Base-by-base conservation (phyloP, 2,888 invertebrate species). In the Mechanitis mazaeus region DNA sequence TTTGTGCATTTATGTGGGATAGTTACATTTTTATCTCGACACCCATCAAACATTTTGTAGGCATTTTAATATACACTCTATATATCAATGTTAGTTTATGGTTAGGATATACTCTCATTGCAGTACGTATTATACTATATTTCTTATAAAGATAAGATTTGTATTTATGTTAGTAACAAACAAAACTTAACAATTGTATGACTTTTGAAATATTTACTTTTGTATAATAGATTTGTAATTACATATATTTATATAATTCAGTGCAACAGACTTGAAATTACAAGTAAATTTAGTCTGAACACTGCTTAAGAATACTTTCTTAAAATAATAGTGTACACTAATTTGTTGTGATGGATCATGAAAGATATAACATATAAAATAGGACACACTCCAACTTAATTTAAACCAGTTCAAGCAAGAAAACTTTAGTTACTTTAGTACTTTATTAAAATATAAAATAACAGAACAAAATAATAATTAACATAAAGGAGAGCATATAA, bases 1-100 rank as follows among this genome's bases (percentile, higher is more conserved):
- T 77, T 80, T 79, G 78, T 81, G 79, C 79, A 76, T 50, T 50
- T 50, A 45, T 59, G 45, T 56, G 58, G 31, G 55, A 47, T 42
- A 61, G 33, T 42, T 42, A 42, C 9, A 3, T 58, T 45, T 53
- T 11, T 58, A 58, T 55, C 42, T 56, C 50, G 47, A 57, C 38
- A 55, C 42, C n/a, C 45, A 55, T 57, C n/a, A 61, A 61, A 31
- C 46, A 55, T 38, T n/a, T 60, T 50, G 33, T 61, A 7, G 56
- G 11, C 47, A 55, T 54, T 54, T 56, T 33, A 46, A 55, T 55
- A 61, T 45, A 56, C 57, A 63, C 45, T 63, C 54, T 56, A 62
- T 50, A 60, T 45, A 65, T 68, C 56, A 60, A 64, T 64, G 57
- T 64, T 61, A 61, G 60, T 61, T 59, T 54, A 20, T 28, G 54